A percentile compares a stretch with the other conserved stretches of the same genome.
These are phyloP conservation scores for Muntiacus reevesi DNA, from an alignment of 2,113 vertebrate species.

Conservation along the genomic window DNA sequence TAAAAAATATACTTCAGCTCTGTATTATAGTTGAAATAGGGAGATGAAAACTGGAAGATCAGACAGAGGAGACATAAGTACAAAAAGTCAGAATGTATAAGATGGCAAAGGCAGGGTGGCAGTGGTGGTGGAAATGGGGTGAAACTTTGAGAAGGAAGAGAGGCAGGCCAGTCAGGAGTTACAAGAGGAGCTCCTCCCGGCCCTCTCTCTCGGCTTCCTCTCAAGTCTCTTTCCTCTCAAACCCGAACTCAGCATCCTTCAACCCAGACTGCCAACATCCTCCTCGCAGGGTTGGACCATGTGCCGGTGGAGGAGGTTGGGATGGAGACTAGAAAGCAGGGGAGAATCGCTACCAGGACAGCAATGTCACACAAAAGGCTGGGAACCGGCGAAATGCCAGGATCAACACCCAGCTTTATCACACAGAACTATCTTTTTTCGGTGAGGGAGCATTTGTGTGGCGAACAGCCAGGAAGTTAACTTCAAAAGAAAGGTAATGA, in stretches of 20 bases:
- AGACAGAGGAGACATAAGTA: not conserved
- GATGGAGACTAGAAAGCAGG: not conserved
- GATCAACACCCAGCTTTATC: not conserved
- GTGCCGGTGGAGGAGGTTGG: not conserved
- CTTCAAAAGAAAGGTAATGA: not conserved
- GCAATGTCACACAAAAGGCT: not conserved
- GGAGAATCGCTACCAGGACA: no score
- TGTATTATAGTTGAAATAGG: not conserved
- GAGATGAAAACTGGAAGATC: not conserved
- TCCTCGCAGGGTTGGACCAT: not conserved
- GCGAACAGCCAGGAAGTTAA: not conserved
- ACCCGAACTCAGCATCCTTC: not conserved
- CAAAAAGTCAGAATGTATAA: not conserved
- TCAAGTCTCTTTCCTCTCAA: not conserved
- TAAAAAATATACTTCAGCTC: slow-evolving; percentile 16
- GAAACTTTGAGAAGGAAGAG: not conserved
- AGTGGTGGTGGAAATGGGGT: not conserved
- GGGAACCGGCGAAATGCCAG: not conserved
- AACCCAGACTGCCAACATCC: not conserved
- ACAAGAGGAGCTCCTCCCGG: not conserved
- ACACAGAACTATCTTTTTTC: not conserved
- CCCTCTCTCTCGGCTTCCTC: not conserved
- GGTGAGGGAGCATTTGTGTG: not conserved
- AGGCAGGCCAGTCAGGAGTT: not conserved
- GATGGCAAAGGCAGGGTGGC: not conserved